Evolutionary conservation across 2,113 vertebrate genomes (phyloP), one percentile per base, ranked within the genome.

Genomic region (Glaucidium brasilianum): DNA sequence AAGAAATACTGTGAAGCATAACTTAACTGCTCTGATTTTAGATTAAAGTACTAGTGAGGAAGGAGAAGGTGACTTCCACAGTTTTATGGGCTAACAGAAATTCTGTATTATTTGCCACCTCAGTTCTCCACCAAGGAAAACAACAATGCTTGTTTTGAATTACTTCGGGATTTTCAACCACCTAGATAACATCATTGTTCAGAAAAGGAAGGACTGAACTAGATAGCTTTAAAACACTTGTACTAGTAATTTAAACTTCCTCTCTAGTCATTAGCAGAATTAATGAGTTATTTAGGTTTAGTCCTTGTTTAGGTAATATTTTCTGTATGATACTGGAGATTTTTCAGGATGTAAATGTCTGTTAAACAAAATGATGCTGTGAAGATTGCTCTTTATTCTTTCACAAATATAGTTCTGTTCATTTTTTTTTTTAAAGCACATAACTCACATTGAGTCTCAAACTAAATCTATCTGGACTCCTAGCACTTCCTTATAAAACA

Each of bases 81-180:
- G 6, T 72, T 49, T 49, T 34, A 76, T 13, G 30, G 34, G 34
- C 49, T 75, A 78, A 64, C 8, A 79, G 23, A 47, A 87, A 85
- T 41, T 55, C 37, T 67, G 10, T 59, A 68, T 92, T 90, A 68
- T 92, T 90, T 93, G 37, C 76, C 43, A 95, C 59, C 23, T 59
- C 95, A 98, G 96, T 84, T 71, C 98, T 67, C 79, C 98, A 50
- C 97, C 97, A 35, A 93, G 75, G 88, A 98, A 98, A 97, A 96
- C 92, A 45, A 82, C 87, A 21, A 47, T 98, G 32, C 11, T 98
- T 17, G n/a, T 98, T 87, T 98, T 96, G 2, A 85, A 96, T 52
- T 98, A 98, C 63, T 79, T 98, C 15, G 97, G 97, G 75, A 97
- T 98, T 73, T 98, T 98, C 88, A 97, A 88, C 79, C 45, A 97